Base-by-base conservation (phyloP, 2,797 vertebrate genomes). In the Tokudaia muenninki region DNA sequence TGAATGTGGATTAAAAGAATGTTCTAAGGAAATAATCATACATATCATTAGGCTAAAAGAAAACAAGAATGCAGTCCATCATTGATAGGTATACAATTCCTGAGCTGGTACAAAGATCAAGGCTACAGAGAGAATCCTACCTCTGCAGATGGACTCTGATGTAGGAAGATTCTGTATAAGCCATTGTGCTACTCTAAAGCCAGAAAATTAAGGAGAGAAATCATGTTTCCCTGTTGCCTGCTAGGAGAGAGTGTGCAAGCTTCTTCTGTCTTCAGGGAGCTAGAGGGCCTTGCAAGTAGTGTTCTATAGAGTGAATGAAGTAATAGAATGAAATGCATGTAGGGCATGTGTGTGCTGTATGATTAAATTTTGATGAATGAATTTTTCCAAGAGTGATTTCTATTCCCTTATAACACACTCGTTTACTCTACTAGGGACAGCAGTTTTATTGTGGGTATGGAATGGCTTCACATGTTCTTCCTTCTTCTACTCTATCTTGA, bases 321-420 rank as follows among this genome's bases (percentile, higher is more conserved):
- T 79, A 21, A 41, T 79, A 81, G 29, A 72, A 4, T 81, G 47
- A 84, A 94, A 86, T 63, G 7, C 50, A 78, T 92, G 47, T 67
- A 78, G 34, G 44, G 3, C 4, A 41, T 63, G 3, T 82, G 47
- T 21, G 79, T 17, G 63, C 75, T 55, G 11, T 14, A 10, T 90
- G 37, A 92, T 77, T 95, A 84, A 77, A 77, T 50, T 82, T 78
- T 70, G 31, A 75, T 67, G 63, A 90, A 31, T 81, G 79, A 24
- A 34, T 67, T 82, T 90, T 21, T 82, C 24, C 65, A 0, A 6
- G 0, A 41, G 26, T 21, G 4, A 34, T 37, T 70, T 83, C 65
- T 22, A 52, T 41, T 87, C 11, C n/a, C 47, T 84, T 4, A 37
- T 77, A 17, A 37, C 34, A 31, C 21, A 22, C 11, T 94, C 0